Percentiles rank a stretch among this genome's conserved stretches.
Conservation (phyloP, 2,113 vertebrate species). For the Nothobranchius furzeri region DNA sequence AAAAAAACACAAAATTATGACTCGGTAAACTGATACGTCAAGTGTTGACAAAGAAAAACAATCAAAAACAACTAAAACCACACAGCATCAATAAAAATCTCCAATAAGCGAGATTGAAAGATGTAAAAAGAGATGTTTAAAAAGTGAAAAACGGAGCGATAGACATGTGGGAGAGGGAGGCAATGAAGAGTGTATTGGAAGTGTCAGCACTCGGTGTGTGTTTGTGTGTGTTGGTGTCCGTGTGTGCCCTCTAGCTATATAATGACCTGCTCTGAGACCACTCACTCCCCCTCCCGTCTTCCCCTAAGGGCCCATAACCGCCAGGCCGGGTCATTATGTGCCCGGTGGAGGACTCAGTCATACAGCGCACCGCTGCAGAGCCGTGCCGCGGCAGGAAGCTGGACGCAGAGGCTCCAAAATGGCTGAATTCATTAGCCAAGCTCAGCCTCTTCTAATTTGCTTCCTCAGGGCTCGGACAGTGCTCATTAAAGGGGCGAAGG, state of each 20-base stretch:
- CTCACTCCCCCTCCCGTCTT: slow-evolving; percentile 64
- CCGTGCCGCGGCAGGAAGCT: slow-evolving; percentile 55
- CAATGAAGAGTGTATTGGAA: slow-evolving; percentile 68
- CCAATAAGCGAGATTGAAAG: not conserved
- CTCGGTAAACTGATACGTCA: too few species aligned
- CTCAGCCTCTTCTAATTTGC: slow-evolving; percentile 69
- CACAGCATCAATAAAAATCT: too few species aligned
- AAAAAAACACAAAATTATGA: too few species aligned
- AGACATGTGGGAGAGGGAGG: slow-evolving; percentile 67
- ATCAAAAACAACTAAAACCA: not conserved
- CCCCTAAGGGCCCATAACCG: slow-evolving; percentile 79
- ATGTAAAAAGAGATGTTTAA: slow-evolving; percentile 58
- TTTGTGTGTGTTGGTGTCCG: slow-evolving; percentile 44
- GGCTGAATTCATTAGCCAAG: slow-evolving; percentile 74
- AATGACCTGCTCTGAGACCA: slow-evolving; percentile 79
- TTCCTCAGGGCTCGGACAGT: slow-evolving; percentile 66
- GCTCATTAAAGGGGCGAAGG: slow-evolving; percentile 69
- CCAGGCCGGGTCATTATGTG: slow-evolving; percentile 80
- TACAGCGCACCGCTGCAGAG: slow-evolving; percentile 56
- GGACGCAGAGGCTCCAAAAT: slow-evolving; percentile 72
- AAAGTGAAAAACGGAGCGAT: slow-evolving; percentile 46
- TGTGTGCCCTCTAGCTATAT: slow-evolving; percentile 73
- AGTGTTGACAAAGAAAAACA: too few species aligned
- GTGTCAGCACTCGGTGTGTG: slow-evolving; percentile 46
- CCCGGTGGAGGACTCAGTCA: slow-evolving; percentile 76